Base-by-base conservation (phyloP, 2,888 invertebrate genomes). In the Diogma glabrata region DNA sequence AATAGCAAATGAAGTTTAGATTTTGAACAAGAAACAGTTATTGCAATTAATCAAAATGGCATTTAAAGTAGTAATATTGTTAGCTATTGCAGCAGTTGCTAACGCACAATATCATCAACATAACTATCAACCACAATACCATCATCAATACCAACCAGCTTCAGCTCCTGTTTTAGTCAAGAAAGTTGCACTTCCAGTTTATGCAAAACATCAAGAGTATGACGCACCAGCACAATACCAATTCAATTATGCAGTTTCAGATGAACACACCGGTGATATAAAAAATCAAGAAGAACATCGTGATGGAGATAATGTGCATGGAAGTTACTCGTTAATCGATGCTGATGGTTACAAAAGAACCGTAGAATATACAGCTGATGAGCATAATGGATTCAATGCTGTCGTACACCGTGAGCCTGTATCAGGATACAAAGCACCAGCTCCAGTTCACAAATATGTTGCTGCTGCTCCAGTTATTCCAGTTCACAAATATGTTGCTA, bases 371-470 rank as follows among this genome's bases (percentile, higher is more conserved):
- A 72, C 72, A 19, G 75, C 75, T 51, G 75, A 75, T 60, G 67
- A 71, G 54, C 63, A 72, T 56, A 73, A 74, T 53, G 75, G 76
- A 55, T 76, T 76, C 63, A 75, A 76, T 60, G 76, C 75, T 40
- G 71, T 75, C 30, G 75, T 75, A 14, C 70, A 70, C 58, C 73
- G 71, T 55, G 74, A 74, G 60, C 72, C 73, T 10, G 54, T 59
- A 19, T 19, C 17, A 10, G 43, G 43, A 20, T 43, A 19, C 43
- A 38, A 38, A 38, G 43, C 57, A 33, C 55, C 56, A 36, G 55
- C 56, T 19, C 56, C 38, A 38, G 38, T 38, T 17, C 38, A 38
- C 8, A 38, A 38, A 38, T 38, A 38, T 19, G 38, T 38, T 3
- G 38, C 19, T 38, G 38, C 38, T 10, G 38, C 38, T 9, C 17